Evolutionary conservation across 2,888 invertebrate species (phyloP), one percentile per base, ranked within the genome.

Genomic region (Yponomeuta plumbellus): DNA sequence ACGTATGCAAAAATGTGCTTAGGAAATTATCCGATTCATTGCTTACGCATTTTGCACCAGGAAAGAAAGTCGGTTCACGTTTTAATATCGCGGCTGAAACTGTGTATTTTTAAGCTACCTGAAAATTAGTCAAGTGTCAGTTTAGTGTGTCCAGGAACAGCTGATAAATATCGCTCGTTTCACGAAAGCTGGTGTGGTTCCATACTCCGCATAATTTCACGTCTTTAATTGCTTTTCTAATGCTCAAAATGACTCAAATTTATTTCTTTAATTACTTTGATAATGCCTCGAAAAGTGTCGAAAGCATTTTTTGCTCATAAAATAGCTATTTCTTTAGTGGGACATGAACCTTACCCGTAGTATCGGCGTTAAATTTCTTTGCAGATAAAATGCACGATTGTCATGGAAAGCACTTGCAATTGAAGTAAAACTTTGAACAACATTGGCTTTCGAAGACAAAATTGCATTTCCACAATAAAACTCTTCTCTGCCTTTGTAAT

Each of bases 21-120:
- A 61, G n/a, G 17, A 58, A 21, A 26, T 61, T 17, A 17, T 39
- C 44, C 26, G 63, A 20, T 63, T 63, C 13, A 52, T 63, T 44
- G 40, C 23, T 61, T 61, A 61, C 61, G 61, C 61, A 61, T 20
- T 22, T 59, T 59, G 17, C 21, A 59, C 21, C 21, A 59, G 59
- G 59, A 59, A 59, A 59, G 59, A 59, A 59, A 59, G 59, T 59
- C 13, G 44, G 44, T 52, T 52, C 59, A 21, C 22, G n/a, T 59
- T 59, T 59, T 52, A 52, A 52, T 58, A 21, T 58, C n/a, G 58
- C 20, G 21, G 58, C 21, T 58, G 21, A 58, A 58, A 58, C 58
- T 52, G 44, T 52, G 13, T 17, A 44, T 17, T 44, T 44, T 44
- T 44, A 52, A 52, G 58, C 58, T 61, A 34, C 61, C 61, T 23